phyloP scores from a whole-genome alignment of 2,113 vertebrate genomes.

The Tricholaema leucomelas region DNA sequence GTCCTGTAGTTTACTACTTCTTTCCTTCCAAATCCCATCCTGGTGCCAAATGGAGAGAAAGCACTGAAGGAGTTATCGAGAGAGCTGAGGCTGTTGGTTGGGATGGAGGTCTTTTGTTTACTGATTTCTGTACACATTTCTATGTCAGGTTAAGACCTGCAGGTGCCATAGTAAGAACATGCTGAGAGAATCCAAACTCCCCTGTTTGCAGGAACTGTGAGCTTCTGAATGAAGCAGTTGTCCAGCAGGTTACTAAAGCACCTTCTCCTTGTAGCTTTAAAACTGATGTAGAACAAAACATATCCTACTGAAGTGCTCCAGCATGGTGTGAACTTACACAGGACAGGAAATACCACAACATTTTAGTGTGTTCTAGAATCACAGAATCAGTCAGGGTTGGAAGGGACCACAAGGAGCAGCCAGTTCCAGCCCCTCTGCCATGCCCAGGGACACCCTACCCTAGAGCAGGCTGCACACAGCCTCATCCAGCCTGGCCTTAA shows the following conservation, averaged over 20 bases:
- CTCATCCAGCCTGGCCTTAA: too few species aligned
- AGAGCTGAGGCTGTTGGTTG: background rate
- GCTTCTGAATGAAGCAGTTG: background rate
- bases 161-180: background rate
- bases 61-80: background rate
- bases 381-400: too few species aligned
- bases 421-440: too few species aligned
- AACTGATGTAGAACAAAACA: background rate
- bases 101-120: background rate
- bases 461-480: too few species aligned
- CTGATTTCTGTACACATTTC: background rate
- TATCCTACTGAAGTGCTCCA: background rate
- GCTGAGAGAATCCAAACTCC: background rate
- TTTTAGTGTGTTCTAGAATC: background rate
- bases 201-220: background rate
- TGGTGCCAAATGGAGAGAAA: background rate
- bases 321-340: background rate
- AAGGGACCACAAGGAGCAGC: too few species aligned
- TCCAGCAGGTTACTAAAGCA: slow-evolving; percentile 20
- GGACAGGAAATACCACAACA: background rate
- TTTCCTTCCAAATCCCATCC: background rate
- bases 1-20: background rate
- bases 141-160: background rate
- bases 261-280: background rate
- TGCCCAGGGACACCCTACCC: too few species aligned